Percentiles rank a stretch among this genome's conserved stretches.
Conservation (phyloP, 2,888 invertebrate genomes). For the Oligia fasciuncula region DNA sequence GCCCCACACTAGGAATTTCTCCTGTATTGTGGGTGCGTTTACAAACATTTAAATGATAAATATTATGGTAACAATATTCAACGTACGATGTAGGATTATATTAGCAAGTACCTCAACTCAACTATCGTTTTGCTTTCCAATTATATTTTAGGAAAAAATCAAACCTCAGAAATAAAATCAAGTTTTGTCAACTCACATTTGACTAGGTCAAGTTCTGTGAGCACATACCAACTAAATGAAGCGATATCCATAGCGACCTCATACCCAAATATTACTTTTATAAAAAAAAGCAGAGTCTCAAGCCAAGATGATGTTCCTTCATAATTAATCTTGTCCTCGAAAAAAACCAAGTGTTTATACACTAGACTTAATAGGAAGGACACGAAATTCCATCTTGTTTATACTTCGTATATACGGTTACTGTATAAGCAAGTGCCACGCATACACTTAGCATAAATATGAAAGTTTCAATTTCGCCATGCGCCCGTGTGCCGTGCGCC, state of each 20-base stretch:
- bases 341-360: not conserved
- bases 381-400: conserved; percentile 14
- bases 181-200: not conserved
- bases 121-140: not conserved
- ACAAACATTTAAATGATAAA: not conserved
- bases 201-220: not conserved
- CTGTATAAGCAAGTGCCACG: conserved; percentile 12
- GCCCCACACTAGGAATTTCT: too few relatives aligned
- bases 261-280: not conserved
- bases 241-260: not conserved
- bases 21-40: too few relatives aligned
- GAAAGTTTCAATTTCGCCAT: conserved; percentile 27
- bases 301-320: conserved; percentile 17
- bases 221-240: not conserved
- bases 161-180: not conserved
- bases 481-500: not conserved
- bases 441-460: conserved; percentile 48
- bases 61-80: not conserved
- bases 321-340: conserved; percentile 31
- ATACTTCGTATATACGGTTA: not conserved
- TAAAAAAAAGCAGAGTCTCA: conserved; percentile 10
- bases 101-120: too few relatives aligned
- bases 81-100: not conserved
- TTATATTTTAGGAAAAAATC: not conserved
- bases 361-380: conserved; percentile 26